phyloP scores from a whole-genome alignment of 2,888 invertebrate species.

The Mactromeris polynyma region DNA sequence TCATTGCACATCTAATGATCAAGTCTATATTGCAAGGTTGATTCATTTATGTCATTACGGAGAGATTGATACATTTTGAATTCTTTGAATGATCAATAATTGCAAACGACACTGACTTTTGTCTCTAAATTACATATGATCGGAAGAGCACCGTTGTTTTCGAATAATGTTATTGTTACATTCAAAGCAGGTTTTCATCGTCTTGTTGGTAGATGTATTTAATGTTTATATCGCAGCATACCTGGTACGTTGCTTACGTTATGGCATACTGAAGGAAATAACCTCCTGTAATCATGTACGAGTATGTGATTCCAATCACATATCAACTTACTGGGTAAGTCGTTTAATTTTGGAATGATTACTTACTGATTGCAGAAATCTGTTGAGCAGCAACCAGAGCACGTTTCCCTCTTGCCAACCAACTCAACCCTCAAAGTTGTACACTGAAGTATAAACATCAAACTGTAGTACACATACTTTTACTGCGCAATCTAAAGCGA shows the following conservation, averaged over 20 bases:
- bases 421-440: not conserved
- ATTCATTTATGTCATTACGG: too few species aligned
- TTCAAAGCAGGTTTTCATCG: not conserved
- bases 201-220: not conserved
- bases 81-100: too few species aligned
- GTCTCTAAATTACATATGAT: too few species aligned
- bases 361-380: constrained; percentile 54
- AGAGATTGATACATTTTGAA: too few species aligned
- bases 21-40: too few species aligned
- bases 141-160: too few species aligned
- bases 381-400: constrained; percentile 38
- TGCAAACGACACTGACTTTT: too few species aligned
- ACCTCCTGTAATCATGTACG: not conserved
- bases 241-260: not conserved
- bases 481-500: not conserved
- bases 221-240: not conserved
- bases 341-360: too few species aligned
- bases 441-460: not conserved
- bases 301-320: not conserved
- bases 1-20: too few species aligned
- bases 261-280: not conserved
- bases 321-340: not conserved
- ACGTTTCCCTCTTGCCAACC: constrained; percentile 10
- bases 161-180: too few species aligned
- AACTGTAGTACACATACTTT: not conserved